Percentiles rank a stretch among this genome's conserved stretches.
Evolutionary conservation across 2,797 vertebrate genomes (phyloP).

Genomic region (Anguilla obscura): DNA sequence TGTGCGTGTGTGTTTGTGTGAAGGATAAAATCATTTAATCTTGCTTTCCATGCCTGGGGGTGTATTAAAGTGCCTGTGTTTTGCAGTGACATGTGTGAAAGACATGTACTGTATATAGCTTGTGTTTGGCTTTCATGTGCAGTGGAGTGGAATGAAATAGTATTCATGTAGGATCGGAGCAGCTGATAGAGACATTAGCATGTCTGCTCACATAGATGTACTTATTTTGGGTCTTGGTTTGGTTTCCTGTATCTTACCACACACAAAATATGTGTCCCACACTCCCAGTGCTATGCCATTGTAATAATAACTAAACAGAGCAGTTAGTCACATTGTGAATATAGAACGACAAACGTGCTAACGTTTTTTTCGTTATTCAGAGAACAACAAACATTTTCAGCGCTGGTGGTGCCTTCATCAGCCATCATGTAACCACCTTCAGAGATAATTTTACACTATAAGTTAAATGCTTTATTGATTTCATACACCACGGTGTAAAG

Average conservation of each 20-base stretch:
- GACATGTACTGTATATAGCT: neutral
- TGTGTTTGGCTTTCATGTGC: neutral
- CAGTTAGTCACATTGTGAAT: neutral
- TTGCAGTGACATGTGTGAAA: neutral
- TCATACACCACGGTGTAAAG: constrained; percentile 8
- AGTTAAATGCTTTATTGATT: constrained; percentile 41
- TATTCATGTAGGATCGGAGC: neutral
- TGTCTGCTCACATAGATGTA: neutral
- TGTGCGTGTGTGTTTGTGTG: neutral
- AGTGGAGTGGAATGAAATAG: constrained; percentile 4
- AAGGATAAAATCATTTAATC: neutral
- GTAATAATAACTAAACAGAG: no score
- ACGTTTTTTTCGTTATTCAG: neutral
- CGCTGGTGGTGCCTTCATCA: neutral
- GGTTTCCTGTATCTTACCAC: neutral
- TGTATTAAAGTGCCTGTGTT: neutral
- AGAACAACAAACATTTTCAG: constrained; percentile 26
- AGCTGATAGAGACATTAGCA: neutral
- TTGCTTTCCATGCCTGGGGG: neutral
- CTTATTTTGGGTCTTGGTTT: neutral
- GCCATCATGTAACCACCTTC: neutral
- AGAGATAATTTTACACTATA: constrained; percentile 23
- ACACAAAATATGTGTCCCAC: neutral
- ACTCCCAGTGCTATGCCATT: no score
- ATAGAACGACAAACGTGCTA: neutral